These are phyloP conservation scores for Numenius arquata DNA, from an alignment of 2,113 vertebrate species.

Conservation along the genomic window DNA sequence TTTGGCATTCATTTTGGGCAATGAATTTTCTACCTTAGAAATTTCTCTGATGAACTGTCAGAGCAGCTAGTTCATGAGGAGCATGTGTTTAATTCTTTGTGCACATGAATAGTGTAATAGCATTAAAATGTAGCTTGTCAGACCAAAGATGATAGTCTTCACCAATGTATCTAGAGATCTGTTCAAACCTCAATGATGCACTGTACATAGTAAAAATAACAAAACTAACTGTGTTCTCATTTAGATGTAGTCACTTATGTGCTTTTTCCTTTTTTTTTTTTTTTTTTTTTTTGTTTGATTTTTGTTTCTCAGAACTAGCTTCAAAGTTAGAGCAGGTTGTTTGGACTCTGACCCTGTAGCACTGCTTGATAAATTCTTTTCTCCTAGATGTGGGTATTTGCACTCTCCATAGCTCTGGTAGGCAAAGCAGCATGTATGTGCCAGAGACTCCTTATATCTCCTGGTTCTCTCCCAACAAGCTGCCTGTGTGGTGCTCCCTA, in stretches of 20 bases:
- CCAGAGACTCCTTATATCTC: background rate
- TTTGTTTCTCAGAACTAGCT: background rate
- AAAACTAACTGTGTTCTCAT: background rate
- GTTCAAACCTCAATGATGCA: background rate
- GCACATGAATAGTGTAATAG: background rate
- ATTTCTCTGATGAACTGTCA: background rate
- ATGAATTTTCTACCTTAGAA: background rate
- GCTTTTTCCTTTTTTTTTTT: background rate
- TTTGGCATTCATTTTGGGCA: background rate
- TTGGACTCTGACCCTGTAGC: background rate
- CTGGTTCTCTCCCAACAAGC: background rate
- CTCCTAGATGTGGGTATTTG: background rate
- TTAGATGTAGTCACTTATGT: accelerated
- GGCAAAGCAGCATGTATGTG: background rate
- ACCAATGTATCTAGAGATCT: background rate
- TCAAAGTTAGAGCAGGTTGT: background rate
- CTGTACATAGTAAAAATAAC: background rate
- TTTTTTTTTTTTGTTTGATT: background rate
- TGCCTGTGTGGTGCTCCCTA: background rate
- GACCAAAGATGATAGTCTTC: background rate
- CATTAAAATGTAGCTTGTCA: background rate
- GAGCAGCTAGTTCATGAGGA: background rate
- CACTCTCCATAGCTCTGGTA: background rate
- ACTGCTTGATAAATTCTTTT: background rate
- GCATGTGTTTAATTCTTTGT: background rate